A percentile compares a stretch with the other conserved stretches of the same genome.
Evolutionary conservation across 2,113 vertebrate genomes (phyloP).

Genomic region (Chrysochloris asiatica): DNA sequence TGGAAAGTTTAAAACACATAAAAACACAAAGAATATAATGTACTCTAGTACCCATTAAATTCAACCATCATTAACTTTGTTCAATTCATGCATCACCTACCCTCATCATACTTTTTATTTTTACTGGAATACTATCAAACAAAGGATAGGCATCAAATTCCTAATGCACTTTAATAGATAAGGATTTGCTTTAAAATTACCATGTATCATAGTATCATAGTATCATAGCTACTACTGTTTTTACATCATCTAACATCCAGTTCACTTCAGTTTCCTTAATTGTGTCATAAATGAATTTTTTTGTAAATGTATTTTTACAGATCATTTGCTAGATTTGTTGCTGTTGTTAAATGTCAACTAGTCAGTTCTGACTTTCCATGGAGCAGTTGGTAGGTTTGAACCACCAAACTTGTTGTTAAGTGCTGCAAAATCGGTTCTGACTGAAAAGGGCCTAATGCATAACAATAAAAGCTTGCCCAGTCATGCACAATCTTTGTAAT

Average conservation of each 20-base stretch:
- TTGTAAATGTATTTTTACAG: background rate
- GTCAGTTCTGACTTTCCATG: too few species aligned
- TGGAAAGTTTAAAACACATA: constrained; percentile 18
- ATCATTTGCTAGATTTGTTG: background rate
- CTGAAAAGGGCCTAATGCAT: too few species aligned
- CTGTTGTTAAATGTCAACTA: too few species aligned
- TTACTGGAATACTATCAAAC: background rate
- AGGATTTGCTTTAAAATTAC: background rate
- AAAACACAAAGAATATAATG: constrained; percentile 35
- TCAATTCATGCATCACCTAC: constrained; percentile 1
- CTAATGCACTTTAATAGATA: background rate
- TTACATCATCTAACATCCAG: background rate
- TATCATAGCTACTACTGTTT: background rate
- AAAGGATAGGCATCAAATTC: constrained; percentile 15
- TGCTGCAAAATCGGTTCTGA: too few species aligned
- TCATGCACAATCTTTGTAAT: too few species aligned
- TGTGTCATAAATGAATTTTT: background rate
- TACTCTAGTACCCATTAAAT: constrained; percentile 46
- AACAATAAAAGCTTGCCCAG: too few species aligned
- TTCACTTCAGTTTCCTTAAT: background rate
- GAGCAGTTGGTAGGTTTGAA: too few species aligned
- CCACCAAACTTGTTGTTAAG: too few species aligned
- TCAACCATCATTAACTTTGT: constrained; percentile 53
- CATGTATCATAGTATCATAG: background rate
- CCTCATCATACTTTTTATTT: background rate